phyloP scores from a whole-genome alignment of 2,797 vertebrate genomes.

The Parotocinclus haroldoi region DNA sequence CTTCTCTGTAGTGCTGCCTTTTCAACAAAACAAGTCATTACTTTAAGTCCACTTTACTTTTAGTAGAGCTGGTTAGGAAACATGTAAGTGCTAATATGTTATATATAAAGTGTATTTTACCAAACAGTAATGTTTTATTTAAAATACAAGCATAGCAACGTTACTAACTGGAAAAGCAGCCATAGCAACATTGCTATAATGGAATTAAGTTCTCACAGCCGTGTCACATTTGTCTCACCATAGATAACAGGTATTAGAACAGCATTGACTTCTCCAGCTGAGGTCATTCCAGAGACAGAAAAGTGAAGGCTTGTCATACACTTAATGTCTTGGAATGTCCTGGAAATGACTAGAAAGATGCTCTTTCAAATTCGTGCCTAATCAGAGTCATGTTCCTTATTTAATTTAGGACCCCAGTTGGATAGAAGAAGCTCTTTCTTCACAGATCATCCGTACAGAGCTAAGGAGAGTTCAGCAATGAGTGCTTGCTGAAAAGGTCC shows the following conservation, averaged over 20 bases:
- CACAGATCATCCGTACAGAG: conserved; percentile 54
- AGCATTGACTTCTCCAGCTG: conserved; percentile 50
- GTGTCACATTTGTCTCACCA: conserved; percentile 23
- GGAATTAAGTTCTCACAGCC: conserved; percentile 15
- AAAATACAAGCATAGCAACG: no score
- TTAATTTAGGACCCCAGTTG: conserved; percentile 65
- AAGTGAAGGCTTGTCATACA: conserved; percentile 62
- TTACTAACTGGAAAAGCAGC: no score
- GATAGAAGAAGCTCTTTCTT: conserved; percentile 55
- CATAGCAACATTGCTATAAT: no score
- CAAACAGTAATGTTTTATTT: no score
- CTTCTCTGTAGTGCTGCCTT: no score
- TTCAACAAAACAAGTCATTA: no score
- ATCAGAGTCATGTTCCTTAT: conserved; percentile 75
- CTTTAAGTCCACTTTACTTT: no score
- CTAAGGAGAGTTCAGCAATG: conserved; percentile 25
- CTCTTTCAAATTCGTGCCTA: conserved; percentile 64
- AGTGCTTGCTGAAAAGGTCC: no score
- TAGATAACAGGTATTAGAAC: conserved; percentile 52
- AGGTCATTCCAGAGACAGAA: conserved; percentile 61
- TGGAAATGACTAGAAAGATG: conserved; percentile 58
- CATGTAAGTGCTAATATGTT: no score
- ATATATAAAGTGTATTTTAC: no score
- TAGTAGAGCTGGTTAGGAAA: no score
- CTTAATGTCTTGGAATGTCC: conserved; percentile 74